Conservation (phyloP, 2,888 invertebrate genomes). For the Hypselothyrea guttata region DNA sequence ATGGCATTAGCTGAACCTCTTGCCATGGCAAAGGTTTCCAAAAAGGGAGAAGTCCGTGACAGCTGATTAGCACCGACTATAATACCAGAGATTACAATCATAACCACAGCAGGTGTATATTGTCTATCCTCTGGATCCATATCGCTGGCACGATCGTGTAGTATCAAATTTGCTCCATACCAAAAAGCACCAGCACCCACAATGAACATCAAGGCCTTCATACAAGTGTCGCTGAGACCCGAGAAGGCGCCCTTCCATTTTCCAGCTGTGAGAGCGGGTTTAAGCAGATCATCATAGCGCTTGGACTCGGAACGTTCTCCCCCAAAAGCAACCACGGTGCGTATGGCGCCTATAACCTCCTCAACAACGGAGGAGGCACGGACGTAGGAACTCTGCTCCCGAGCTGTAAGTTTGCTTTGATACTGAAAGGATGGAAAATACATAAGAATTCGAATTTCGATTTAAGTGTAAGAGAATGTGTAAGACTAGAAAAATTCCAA, state of each 20-base stretch:
- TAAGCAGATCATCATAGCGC: slow-evolving; percentile 83
- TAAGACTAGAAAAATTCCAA: too few species aligned
- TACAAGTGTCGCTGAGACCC: slow-evolving; percentile 87
- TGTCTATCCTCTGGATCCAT: slow-evolving; percentile 83
- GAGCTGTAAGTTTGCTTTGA: slow-evolving; percentile 86
- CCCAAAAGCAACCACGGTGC: slow-evolving; percentile 90
- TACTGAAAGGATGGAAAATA: too few species aligned
- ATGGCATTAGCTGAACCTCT: slow-evolving; percentile 88
- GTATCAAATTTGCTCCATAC: slow-evolving; percentile 89
- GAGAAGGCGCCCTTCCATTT: slow-evolving; percentile 86
- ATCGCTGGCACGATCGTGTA: slow-evolving; percentile 84
- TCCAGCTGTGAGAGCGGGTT: slow-evolving; percentile 85
- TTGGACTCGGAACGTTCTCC: slow-evolving; percentile 88
- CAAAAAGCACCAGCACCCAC: slow-evolving; percentile 89
- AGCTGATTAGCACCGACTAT: slow-evolving; percentile 89
- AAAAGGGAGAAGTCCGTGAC: slow-evolving; percentile 87
- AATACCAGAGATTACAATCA: slow-evolving; percentile 89
- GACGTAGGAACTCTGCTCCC: slow-evolving; percentile 88
- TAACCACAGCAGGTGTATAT: slow-evolving; percentile 87
- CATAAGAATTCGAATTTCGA: too few species aligned
- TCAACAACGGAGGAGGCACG: slow-evolving; percentile 89
- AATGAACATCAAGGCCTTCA: slow-evolving; percentile 89
- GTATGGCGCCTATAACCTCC: slow-evolving; percentile 88
- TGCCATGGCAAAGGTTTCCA: slow-evolving; percentile 88
- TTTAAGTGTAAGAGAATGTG: slow-evolving; percentile 41